Percentiles rank a stretch among this genome's conserved stretches.
Conservation (phyloP, 2,113 vertebrate genomes). For the Probosciger aterrimus region DNA sequence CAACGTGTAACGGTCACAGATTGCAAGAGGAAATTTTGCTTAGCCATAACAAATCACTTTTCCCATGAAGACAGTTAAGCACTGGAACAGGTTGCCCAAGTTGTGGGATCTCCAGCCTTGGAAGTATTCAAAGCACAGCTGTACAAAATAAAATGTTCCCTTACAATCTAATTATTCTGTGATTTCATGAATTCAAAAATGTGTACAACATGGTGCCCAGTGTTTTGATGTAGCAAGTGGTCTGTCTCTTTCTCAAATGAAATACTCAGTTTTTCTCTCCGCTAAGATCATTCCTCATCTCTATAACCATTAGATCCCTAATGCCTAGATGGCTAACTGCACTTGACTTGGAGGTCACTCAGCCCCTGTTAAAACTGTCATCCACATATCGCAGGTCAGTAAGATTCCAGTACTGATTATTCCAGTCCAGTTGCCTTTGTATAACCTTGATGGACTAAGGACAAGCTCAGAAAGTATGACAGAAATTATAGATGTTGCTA, state of each 20-base stretch:
- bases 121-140: background rate
- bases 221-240: background rate
- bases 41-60: background rate
- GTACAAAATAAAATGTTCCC: background rate
- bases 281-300: background rate
- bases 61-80: background rate
- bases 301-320: background rate
- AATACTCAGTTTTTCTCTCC: background rate
- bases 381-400: background rate
- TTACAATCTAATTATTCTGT: background rate
- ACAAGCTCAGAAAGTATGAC: background rate
- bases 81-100: background rate
- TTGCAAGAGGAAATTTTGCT: background rate
- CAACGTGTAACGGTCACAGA: background rate
- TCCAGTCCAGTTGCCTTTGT: background rate
- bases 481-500: background rate
- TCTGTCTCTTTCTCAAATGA: background rate
- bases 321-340: background rate
- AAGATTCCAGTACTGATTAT: background rate
- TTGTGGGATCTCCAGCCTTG: background rate
- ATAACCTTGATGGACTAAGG: background rate
- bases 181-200: background rate
- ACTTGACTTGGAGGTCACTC: background rate
- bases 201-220: background rate
- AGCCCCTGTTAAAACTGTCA: background rate